phyloP scores from a whole-genome alignment of 2,888 invertebrate species.

The Tipula helvola region DNA sequence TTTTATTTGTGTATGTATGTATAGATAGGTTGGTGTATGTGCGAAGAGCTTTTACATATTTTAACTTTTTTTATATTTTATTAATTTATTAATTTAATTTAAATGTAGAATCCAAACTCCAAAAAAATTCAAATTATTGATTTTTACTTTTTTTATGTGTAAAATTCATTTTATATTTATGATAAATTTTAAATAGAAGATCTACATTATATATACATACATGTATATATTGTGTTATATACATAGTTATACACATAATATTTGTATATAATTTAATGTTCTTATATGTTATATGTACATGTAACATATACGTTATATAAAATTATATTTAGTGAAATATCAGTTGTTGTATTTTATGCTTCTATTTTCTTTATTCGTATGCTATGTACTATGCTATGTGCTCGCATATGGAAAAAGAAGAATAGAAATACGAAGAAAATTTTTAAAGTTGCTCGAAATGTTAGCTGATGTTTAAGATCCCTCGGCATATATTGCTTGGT shows the following conservation, averaged over 20 bases:
- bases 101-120: not conserved
- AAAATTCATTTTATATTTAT: not conserved
- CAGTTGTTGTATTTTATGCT: not conserved
- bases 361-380: not conserved
- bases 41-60: not conserved
- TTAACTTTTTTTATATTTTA: not conserved
- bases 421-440: not conserved
- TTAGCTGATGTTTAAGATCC: not conserved
- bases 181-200: too few relatives aligned
- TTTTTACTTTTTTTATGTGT: not conserved
- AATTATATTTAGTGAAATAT: not conserved
- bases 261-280: too few relatives aligned
- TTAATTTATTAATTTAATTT: not conserved
- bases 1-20: not conserved
- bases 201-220: too few relatives aligned
- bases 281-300: not conserved
- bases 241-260: too few relatives aligned
- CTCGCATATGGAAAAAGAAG: not conserved
- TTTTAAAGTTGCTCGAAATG: not conserved
- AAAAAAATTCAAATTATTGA: not conserved
- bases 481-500: not conserved
- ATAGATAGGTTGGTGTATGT: not conserved
- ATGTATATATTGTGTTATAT: too few relatives aligned
- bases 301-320: not conserved
- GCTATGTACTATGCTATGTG: too few relatives aligned